Evolutionary conservation across 2,797 vertebrate genomes (phyloP).

Genomic region (Benthosema pterotum): DNA sequence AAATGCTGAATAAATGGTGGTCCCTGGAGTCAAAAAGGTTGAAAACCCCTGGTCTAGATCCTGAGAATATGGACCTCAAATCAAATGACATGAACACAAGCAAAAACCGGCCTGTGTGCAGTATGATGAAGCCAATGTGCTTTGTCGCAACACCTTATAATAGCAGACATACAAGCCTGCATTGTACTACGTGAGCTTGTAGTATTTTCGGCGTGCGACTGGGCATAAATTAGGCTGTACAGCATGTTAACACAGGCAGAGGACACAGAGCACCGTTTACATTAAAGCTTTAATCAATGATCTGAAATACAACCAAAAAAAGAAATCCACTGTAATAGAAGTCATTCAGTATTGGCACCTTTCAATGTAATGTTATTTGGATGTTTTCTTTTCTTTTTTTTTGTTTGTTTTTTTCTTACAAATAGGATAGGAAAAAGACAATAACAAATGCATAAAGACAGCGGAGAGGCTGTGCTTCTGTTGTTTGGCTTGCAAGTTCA

Average conservation of each 20-base stretch:
- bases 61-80: conserved; percentile 67
- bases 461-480: conserved; percentile 16
- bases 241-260: conserved; percentile 10
- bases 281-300: conserved; percentile 71
- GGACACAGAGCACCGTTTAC: conserved; percentile 68
- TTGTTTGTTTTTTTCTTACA: no score
- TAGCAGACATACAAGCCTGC: no score
- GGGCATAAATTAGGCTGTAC: no score
- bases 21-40: no score
- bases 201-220: no score
- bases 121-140: background rate
- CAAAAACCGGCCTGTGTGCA: conserved; percentile 25
- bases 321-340: conserved; percentile 10
- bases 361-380: conserved; percentile 33
- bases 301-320: conserved; percentile 40
- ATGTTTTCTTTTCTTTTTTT: no score
- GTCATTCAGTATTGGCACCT: conserved; percentile 63
- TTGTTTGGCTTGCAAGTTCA: conserved; percentile 42
- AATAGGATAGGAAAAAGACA: conserved; percentile 40
- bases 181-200: no score
- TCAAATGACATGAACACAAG: conserved; percentile 58
- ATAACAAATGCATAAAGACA: conserved; percentile 49
- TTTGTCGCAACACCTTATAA: no score
- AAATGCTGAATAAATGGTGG: no score
- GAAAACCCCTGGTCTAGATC: no score